Evolutionary conservation across 2,888 invertebrate species (phyloP), one percentile per base, ranked within the genome.

Genomic region (Sesamia inferens): DNA sequence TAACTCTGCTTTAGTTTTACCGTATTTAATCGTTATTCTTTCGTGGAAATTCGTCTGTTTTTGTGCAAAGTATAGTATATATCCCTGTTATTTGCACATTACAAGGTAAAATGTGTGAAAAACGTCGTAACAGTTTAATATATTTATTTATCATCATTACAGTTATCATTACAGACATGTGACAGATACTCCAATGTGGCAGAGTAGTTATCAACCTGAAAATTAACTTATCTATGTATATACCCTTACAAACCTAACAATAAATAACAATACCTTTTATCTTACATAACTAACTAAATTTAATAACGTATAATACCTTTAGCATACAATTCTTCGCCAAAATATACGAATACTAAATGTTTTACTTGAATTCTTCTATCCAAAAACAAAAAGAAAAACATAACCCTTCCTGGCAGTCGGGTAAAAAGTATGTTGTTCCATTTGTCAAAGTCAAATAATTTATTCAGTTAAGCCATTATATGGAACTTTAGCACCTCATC

Each of bases 1-100:
- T 85, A 84, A 84, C 77, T 79, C 76, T 55, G 55, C 44, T 73
- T 63, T 79, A 76, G 74, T 74, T 77, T 80, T 31, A 31, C 2
- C 31, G 74, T 78, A 78, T 84, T 75, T 69, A 78, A 74, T 74
- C 69, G 62, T 57, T 70, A 64, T 58, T 70, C 14, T 63, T 74
- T 70, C 19, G 42, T 51, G 51, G 48, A 73, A 73, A 31, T 73
- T 79, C 58, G 42, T 10, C 55, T 70, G 39, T 81, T 83, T 70
- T 63, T 13, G 59, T 59, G 0, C 24, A 24, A 67, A 39, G 31
- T 71, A 16, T 47, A 31, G 2, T 5, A 0, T 54, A 81, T 44
- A 75, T 58, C 54, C 62, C 63, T 75, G 58, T 67, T 78, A 31
- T 74, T 74, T 80, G 42, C 19, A 51, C 54, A 57, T 72, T 63